These are phyloP conservation scores for Lepus townsendii DNA, from an alignment of 2,797 vertebrate genomes.

Conservation along the genomic window DNA sequence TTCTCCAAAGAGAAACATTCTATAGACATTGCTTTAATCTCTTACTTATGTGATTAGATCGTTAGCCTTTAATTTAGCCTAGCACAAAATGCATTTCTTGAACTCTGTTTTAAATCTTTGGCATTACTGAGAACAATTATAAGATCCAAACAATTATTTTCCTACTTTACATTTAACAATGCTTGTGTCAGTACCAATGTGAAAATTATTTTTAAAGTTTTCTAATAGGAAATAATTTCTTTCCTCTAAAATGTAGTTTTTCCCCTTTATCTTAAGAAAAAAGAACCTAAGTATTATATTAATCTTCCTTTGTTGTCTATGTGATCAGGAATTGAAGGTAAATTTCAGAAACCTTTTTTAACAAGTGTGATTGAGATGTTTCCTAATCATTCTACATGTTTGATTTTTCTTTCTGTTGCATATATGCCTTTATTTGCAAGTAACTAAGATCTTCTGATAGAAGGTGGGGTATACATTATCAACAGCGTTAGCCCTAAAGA, in stretches of 20 bases:
- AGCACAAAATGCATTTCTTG: conserved; percentile 32
- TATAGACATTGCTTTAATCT: not conserved
- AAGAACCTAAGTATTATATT: not conserved
- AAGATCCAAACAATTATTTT: not conserved
- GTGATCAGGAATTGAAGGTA: conserved; percentile 28
- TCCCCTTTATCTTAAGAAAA: not conserved
- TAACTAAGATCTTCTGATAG: not conserved
- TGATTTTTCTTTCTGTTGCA: conserved; percentile 33
- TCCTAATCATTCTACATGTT: not conserved
- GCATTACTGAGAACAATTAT: not conserved
- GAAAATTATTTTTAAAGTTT: conserved; percentile 14
- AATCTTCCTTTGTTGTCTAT: not conserved
- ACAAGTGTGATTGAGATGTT: not conserved
- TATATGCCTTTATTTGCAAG: conserved; percentile 9
- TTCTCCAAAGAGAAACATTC: not conserved
- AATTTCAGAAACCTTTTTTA: conserved; percentile 21
- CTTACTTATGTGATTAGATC: conserved; percentile 16
- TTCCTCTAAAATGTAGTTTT: not conserved
- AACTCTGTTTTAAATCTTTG: conserved; percentile 20
- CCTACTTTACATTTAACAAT: conserved; percentile 37
- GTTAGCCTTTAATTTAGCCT: not conserved
- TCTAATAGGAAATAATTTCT: not conserved
- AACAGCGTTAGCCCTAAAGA: not conserved
- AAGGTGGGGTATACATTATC: conserved; percentile 1
- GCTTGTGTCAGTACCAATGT: not conserved